Evolutionary conservation across 2,113 vertebrate species (phyloP), one percentile per base, ranked within the genome.

Genomic region (Rhynchopsitta pachyrhyncha): DNA sequence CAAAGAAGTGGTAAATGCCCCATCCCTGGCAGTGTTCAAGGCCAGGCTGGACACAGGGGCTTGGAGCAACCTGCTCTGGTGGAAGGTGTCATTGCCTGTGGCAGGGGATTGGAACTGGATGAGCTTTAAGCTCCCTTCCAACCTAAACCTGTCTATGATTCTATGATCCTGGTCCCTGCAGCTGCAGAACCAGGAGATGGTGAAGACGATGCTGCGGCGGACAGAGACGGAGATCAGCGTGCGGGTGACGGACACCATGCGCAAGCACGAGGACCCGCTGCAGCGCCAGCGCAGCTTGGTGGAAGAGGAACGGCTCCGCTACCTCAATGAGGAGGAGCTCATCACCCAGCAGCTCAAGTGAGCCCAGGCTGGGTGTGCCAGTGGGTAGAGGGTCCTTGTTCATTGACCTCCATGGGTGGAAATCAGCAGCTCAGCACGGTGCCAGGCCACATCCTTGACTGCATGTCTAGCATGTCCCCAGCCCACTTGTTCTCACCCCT

Each of bases 331-430:
- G 94, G 99, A 99, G 98, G 99, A 99, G 96, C 98, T 99, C 44
- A 99, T 99, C 93, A 99, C 99, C 53, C 99, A 99, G 97, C 99
- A 99, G 97, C 98, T 99, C 53, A 99, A 99, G 99, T 99, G 95
- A 98, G 99, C 97, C 1, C 1, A 50, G 35, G 18, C 13, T 20
- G 17, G 57, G 35, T 7, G 0, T 1, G 15, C 4, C 2, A 3
- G 4, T 4, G 11, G 88, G 66, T 16, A 3, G 0, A 39, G n/a
- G 42, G 22, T 24, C 35, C 20, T 29, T 7, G 22, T 24, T n/a
- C 57, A 24, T 35, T 59, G 57, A 59, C 78, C 33, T 11, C 22
- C 28, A 0, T 2, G 35, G 39, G 62, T n/a, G 37, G 14, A 14
- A 49, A 50, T 31, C 22, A 17, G 33, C 37, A 13, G 63, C 47